These are phyloP conservation scores for Excalfactoria chinensis DNA, from an alignment of 2,113 vertebrate species.

Conservation along the genomic window DNA sequence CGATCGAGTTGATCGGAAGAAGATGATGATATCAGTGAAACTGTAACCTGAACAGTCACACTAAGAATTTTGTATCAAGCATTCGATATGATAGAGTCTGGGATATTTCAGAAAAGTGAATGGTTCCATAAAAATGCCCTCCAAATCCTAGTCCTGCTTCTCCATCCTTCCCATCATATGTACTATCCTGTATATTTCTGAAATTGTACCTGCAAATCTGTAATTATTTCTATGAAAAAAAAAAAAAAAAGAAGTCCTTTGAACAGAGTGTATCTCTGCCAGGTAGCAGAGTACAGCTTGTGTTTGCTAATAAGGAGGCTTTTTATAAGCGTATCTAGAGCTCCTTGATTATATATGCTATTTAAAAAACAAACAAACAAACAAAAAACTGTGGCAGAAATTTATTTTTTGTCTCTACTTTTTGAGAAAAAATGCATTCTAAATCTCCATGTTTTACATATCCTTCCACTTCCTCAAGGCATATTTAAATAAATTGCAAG, in stretches of 20 bases:
- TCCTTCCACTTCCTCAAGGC: neutral
- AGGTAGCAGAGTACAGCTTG: neutral
- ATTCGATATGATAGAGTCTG: neutral
- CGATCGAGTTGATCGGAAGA: conserved; percentile 2
- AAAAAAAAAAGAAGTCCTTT: neutral
- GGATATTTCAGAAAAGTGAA: neutral
- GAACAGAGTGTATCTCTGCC: neutral
- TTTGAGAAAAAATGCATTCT: neutral
- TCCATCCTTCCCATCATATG: neutral
- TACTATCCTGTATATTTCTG: neutral
- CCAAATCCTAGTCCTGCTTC: neutral
- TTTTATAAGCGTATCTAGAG: neutral
- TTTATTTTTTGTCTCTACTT: neutral
- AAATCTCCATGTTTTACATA: neutral
- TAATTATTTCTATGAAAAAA: neutral
- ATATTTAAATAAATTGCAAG: neutral
- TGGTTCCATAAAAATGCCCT: neutral
- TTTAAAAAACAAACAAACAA: too few species aligned
- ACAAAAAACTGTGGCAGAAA: neutral
- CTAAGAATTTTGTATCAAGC: neutral
- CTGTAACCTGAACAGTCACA: neutral
- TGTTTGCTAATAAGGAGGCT: neutral
- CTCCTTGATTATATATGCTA: neutral
- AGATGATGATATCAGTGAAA: conserved; percentile 10
- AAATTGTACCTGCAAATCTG: neutral